Conservation (phyloP, 1,140 invertebrate species). For the Aleiodes sp. region DNA sequence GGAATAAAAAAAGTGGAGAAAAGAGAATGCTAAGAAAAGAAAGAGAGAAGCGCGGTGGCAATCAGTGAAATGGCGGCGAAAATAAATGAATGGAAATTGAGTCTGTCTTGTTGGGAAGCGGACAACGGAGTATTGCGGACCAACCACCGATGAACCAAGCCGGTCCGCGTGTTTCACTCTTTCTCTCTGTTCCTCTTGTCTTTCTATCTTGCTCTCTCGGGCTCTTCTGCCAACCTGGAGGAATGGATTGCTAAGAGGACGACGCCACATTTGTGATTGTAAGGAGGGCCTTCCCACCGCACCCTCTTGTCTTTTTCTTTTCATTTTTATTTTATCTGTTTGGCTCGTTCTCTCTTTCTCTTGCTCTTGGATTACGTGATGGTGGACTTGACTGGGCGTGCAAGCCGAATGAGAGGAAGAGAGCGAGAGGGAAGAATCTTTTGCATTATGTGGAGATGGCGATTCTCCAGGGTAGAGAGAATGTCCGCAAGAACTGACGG, state of each 20-base stretch:
- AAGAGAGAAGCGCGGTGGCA: conserved; percentile 43
- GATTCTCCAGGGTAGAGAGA: conserved; percentile 24
- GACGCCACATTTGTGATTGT: conserved; percentile 54
- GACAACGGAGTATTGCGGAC: conserved; percentile 34
- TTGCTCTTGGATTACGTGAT: neutral
- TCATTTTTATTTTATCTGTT: neutral
- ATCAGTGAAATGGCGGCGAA: conserved; percentile 62
- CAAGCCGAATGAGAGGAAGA: neutral
- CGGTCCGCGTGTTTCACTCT: neutral
- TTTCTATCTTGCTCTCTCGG: conserved; percentile 11
- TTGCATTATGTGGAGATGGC: conserved; percentile 33
- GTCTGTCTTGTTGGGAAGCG: conserved; percentile 50
- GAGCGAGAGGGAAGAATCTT: conserved; percentile 19
- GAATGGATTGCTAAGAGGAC: conserved; percentile 52
- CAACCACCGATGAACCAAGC: conserved; percentile 32
- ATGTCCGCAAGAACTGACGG: conserved; percentile 30
- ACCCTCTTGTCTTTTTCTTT: neutral
- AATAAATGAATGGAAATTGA: conserved; percentile 64
- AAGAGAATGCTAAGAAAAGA: conserved; percentile 24
- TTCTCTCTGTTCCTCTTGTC: too few relatives aligned
- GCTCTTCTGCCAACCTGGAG: conserved; percentile 46
- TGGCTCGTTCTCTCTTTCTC: neutral
- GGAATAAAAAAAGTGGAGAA: neutral
- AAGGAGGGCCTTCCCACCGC: conserved; percentile 41
- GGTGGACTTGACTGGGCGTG: neutral